Conservation (phyloP, 2,797 vertebrate genomes). For the Euphonia xanthogaster region DNA sequence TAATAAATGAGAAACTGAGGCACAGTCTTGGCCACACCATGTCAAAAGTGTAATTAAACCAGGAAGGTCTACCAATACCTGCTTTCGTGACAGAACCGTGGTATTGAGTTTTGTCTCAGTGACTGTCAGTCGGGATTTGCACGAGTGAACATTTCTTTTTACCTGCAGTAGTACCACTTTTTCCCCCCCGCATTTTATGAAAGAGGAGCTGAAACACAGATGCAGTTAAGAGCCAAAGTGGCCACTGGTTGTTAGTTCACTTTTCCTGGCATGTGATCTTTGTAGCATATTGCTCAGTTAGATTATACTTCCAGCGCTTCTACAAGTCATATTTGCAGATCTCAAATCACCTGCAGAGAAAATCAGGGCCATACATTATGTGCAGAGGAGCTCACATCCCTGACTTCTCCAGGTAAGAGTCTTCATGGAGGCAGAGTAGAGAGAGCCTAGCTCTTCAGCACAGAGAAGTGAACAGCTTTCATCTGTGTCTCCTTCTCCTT, state of each 20-base stretch:
- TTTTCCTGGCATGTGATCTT: neutral
- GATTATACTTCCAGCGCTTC: neutral
- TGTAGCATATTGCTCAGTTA: neutral
- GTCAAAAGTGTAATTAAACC: neutral
- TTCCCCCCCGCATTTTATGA: fast-evolving
- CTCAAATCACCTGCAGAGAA: neutral
- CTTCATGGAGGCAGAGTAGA: neutral
- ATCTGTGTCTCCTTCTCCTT: neutral
- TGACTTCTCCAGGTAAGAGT: neutral
- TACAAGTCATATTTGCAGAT: neutral
- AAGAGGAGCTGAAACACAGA: neutral
- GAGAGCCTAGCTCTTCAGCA: neutral
- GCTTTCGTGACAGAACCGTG: neutral
- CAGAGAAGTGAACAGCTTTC: neutral
- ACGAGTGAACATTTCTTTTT: neutral
- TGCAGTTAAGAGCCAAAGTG: neutral
- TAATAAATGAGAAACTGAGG: neutral
- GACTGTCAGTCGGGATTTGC: neutral
- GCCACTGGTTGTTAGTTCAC: neutral
- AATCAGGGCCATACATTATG: too few species aligned
- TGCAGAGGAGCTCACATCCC: neutral
- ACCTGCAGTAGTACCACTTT: fast-evolving
- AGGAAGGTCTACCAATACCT: neutral
- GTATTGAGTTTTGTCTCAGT: neutral
- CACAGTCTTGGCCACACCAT: neutral